These are phyloP conservation scores for Eremophila alpestris DNA, from an alignment of 2,797 vertebrate genomes.

Conservation along the genomic window DNA sequence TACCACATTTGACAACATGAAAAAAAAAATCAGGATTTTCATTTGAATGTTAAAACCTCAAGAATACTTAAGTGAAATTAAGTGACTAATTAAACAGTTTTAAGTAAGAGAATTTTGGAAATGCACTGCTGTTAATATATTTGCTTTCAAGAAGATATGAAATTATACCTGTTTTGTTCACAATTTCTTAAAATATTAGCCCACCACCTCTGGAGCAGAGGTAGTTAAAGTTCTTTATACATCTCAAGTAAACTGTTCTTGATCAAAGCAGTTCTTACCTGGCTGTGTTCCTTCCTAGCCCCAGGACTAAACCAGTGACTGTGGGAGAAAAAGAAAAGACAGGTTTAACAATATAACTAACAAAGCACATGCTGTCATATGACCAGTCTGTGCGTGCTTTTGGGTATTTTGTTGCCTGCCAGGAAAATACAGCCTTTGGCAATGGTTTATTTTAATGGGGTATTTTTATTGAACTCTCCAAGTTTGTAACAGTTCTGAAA, in stretches of 20 bases:
- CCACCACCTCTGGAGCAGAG: not conserved
- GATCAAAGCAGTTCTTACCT: conserved; percentile 77
- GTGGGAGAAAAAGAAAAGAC: conserved; percentile 71
- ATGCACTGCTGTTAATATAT: not conserved
- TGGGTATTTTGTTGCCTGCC: conserved; percentile 55
- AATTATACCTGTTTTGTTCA: not conserved
- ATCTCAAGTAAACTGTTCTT: conserved; percentile 29
- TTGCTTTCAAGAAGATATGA: not conserved
- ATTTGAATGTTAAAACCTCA: not conserved
- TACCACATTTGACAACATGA: not conserved
- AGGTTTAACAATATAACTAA: conserved; percentile 61
- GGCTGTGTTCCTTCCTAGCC: conserved; percentile 79
- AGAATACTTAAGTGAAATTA: not conserved
- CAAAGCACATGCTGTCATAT: conserved; percentile 45
- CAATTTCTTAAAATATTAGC: not conserved
- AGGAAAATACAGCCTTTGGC: conserved; percentile 69
- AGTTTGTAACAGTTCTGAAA: conserved; percentile 69
- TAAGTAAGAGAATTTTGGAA: not conserved
- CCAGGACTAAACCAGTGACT: conserved; percentile 82
- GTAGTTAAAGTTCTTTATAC: conserved; percentile 36
- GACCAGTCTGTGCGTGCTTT: conserved; percentile 48
- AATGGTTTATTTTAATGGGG: conserved; percentile 74
- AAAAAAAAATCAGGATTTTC: not conserved
- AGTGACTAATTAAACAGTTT: not conserved
- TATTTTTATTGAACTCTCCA: conserved; percentile 72